Percentiles rank a stretch among this genome's conserved stretches.
These are phyloP conservation scores for Myocastor coypus DNA, from an alignment of 2,113 vertebrate species.

Conservation along the genomic window DNA sequence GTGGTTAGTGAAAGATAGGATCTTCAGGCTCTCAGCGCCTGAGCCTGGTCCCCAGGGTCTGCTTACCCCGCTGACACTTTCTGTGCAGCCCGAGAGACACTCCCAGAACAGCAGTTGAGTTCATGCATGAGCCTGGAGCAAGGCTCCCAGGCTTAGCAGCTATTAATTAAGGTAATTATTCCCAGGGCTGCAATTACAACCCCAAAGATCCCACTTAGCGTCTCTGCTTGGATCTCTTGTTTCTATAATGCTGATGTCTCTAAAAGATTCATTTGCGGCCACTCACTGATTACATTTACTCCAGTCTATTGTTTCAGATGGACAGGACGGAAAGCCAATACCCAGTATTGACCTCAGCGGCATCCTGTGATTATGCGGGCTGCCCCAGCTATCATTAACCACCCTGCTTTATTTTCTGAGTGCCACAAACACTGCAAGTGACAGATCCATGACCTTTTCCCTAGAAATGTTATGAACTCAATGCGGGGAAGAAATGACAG, in stretches of 20 bases:
- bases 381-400: constrained; percentile 82
- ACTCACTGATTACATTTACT: constrained; percentile 93
- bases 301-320: constrained; percentile 91
- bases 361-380: constrained; percentile 87
- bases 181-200: constrained; percentile 95
- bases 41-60: constrained; percentile 88
- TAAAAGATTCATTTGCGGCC: constrained; percentile 92
- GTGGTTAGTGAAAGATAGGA: constrained; percentile 90
- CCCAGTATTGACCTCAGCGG: constrained; percentile 90
- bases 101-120: constrained; percentile 83
- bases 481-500: constrained; percentile 65
- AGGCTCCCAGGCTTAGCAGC: constrained; percentile 89
- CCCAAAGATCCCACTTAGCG: constrained; percentile 95
- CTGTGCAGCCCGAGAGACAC: constrained; percentile 85
- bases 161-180: constrained; percentile 99
- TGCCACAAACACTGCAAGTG: constrained; percentile 70
- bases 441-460: constrained; percentile 80
- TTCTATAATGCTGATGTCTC: constrained; percentile 88
- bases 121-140: constrained; percentile 82
- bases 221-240: constrained; percentile 86
- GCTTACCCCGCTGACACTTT: constrained; percentile 92
- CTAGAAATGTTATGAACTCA: constrained; percentile 72
- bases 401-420: constrained; percentile 80
- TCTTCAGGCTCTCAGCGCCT: constrained; percentile 87
- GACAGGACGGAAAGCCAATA: constrained; percentile 90